phyloP scores from a whole-genome alignment of 2,888 invertebrate genomes.

The Xanthostigma xanthostigma region DNA sequence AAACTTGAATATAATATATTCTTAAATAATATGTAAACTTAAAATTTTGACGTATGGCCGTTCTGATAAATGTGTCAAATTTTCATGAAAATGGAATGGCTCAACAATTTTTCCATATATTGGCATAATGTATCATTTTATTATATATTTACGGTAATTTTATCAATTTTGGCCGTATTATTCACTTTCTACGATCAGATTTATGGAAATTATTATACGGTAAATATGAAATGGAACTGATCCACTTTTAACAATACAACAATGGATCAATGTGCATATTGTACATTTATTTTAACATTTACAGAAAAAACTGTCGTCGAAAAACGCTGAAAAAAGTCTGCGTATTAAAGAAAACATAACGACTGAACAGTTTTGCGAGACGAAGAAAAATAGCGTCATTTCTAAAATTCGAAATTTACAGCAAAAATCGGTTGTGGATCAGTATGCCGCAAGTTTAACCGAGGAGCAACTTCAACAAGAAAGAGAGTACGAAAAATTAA shows the following conservation, averaged over 20 bases:
- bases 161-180: conserved; percentile 2
- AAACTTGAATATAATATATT: too few species aligned
- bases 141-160: conserved; percentile 1
- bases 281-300: too few species aligned
- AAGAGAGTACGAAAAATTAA: conserved; percentile 10
- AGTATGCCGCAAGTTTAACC: conserved; percentile 12
- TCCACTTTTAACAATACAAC: neutral
- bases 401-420: too few species aligned
- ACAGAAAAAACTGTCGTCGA: too few species aligned
- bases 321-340: too few species aligned
- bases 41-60: too few species aligned
- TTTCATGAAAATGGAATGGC: neutral
- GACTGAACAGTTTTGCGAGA: too few species aligned
- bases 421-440: neutral
- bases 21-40: too few species aligned
- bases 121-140: conserved; percentile 1
- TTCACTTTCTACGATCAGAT: neutral
- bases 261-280: neutral
- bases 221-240: neutral
- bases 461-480: conserved; percentile 14
- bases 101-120: neutral
- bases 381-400: too few species aligned
- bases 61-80: too few species aligned
- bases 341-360: too few species aligned
- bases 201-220: neutral